These are phyloP conservation scores for Antechinus stuartii DNA, from an alignment of 2,113 vertebrate genomes.

Conservation along the genomic window DNA sequence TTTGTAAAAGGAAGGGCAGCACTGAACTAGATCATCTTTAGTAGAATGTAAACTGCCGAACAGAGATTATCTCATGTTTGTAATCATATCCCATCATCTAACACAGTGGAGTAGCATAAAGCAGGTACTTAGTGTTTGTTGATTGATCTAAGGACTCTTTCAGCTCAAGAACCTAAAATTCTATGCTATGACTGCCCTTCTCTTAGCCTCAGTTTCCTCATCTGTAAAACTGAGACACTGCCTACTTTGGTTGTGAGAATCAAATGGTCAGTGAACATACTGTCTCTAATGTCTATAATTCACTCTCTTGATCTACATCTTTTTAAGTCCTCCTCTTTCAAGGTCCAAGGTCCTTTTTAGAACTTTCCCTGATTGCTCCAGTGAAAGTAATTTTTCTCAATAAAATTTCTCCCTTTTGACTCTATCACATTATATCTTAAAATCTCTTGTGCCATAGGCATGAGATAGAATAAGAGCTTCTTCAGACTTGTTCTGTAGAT, in stretches of 20 bases:
- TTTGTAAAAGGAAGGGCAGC: not conserved
- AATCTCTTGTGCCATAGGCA: not conserved
- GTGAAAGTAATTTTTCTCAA: not conserved
- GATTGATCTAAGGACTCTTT: not conserved
- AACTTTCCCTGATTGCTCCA: not conserved
- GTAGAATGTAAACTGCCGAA: not conserved
- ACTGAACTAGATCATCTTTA: not conserved
- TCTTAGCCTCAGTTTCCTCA: not conserved
- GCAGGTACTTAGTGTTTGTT: not conserved
- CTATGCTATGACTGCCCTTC: not conserved
- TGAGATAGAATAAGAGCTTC: not conserved
- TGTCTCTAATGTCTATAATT: not conserved
- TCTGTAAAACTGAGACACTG: not conserved
- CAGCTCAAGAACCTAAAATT: not conserved
- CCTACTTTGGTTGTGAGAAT: not conserved
- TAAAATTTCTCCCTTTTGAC: not conserved
- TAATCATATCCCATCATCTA: not conserved
- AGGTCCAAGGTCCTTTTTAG: not conserved
- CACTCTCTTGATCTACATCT: not conserved
- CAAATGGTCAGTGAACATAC: not conserved
- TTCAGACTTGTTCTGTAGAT: not conserved
- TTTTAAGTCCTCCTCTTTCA: not conserved
- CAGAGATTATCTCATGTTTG: not conserved
- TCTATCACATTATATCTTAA: not conserved
- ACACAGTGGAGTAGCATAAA: not conserved